A percentile compares a stretch with the other conserved stretches of the same genome.
phyloP scores from a whole-genome alignment of 2,888 invertebrate species.

The Papilio protenor region DNA sequence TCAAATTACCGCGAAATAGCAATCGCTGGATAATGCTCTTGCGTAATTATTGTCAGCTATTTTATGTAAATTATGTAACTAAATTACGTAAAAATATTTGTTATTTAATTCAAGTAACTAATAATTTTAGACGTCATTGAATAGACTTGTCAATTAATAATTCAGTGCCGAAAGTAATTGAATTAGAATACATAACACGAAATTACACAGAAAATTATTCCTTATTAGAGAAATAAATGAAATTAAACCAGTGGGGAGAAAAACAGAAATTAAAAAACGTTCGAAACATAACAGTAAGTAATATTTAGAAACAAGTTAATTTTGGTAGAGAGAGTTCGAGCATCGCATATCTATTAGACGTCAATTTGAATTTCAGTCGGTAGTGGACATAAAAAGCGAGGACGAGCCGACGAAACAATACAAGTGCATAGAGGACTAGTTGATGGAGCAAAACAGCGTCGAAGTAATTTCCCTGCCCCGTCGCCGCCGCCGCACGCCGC shows the following conservation, averaged over 20 bases:
- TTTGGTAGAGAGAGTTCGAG: slow-evolving; percentile 44
- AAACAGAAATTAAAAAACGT: too few relatives aligned
- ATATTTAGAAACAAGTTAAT: slow-evolving; percentile 42
- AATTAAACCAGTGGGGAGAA: too few relatives aligned
- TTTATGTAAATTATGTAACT: background rate
- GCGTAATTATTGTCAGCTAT: slow-evolving; percentile 14
- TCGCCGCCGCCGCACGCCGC: slow-evolving; percentile 38
- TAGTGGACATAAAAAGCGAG: slow-evolving; percentile 38
- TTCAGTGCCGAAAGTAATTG: too few relatives aligned
- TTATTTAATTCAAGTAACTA: too few relatives aligned
- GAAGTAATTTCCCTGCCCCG: slow-evolving; percentile 71
- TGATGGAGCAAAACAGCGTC: slow-evolving; percentile 60
- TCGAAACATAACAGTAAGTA: too few relatives aligned
- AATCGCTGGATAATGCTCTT: slow-evolving; percentile 36
- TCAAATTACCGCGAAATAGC: slow-evolving; percentile 37
- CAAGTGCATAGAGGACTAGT: slow-evolving; percentile 52
- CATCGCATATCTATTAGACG: slow-evolving; percentile 45
- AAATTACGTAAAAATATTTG: background rate
- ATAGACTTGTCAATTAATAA: too few relatives aligned
- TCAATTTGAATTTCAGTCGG: slow-evolving; percentile 32
- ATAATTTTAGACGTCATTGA: too few relatives aligned
- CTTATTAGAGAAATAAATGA: too few relatives aligned
- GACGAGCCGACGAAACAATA: slow-evolving; percentile 44
- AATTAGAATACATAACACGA: too few relatives aligned
- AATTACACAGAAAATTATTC: too few relatives aligned